Evolutionary conservation across 2,888 invertebrate genomes (phyloP).

Genomic region (Taphrorychus bicolor): DNA sequence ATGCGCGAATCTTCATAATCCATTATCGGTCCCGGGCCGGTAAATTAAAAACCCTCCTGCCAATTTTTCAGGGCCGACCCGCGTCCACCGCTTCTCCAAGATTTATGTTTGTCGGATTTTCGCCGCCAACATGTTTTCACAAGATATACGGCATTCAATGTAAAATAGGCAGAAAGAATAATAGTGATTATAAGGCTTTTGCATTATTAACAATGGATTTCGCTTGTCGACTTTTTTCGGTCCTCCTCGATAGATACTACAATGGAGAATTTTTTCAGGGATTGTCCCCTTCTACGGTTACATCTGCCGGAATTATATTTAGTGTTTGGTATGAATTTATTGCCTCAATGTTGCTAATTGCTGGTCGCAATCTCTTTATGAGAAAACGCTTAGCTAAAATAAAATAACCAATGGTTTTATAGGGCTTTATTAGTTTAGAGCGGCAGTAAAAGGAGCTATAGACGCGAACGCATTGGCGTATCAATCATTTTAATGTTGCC

Average conservation of each 20-base stretch:
- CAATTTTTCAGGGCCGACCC: slow-evolving; percentile 44
- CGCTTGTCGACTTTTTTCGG: slow-evolving; percentile 25
- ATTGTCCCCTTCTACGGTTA: slow-evolving; percentile 21
- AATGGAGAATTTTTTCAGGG: slow-evolving; percentile 21
- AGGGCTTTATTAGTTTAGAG: slow-evolving; percentile 48
- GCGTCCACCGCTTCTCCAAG: slow-evolving; percentile 50
- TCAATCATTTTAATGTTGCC: slow-evolving; percentile 31
- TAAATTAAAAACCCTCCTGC: slow-evolving; percentile 32
- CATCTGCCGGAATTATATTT: not conserved
- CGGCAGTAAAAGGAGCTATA: slow-evolving; percentile 45
- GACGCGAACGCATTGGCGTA: slow-evolving; percentile 34
- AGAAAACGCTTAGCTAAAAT: not conserved
- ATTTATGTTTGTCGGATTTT: slow-evolving; percentile 57
- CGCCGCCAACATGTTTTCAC: slow-evolving; percentile 52
- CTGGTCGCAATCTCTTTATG: no score
- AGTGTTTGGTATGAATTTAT: not conserved
- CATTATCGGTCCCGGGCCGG: slow-evolving; percentile 15
- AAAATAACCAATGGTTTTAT: slow-evolving; percentile 46
- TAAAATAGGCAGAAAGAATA: slow-evolving; percentile 56
- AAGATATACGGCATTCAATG: slow-evolving; percentile 60
- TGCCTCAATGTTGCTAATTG: not conserved
- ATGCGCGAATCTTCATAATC: slow-evolving; percentile 12
- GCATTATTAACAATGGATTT: slow-evolving; percentile 38
- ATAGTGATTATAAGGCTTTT: slow-evolving; percentile 51
- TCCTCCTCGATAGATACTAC: slow-evolving; percentile 19